These are phyloP conservation scores for Portunus trituberculatus DNA, from an alignment of 1,140 invertebrate species.

Conservation along the genomic window DNA sequence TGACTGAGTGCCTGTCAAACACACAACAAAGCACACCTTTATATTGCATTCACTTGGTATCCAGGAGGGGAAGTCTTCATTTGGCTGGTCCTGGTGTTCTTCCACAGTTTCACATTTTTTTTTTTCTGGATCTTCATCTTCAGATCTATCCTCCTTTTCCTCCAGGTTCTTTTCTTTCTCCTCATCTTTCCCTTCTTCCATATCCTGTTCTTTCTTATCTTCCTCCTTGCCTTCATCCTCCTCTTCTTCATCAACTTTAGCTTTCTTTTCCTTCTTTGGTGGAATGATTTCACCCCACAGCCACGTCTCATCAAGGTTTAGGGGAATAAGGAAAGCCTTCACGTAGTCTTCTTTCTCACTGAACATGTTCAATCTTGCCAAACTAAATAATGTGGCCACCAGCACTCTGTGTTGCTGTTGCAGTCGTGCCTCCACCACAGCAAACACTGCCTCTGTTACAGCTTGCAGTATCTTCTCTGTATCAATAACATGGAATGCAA, in stretches of 20 bases:
- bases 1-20: no score
- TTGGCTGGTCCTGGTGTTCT: neutral
- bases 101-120: neutral
- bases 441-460: constrained; percentile 42
- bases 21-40: constrained; percentile 42
- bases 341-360: constrained; percentile 42
- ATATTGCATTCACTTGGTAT: constrained; percentile 47
- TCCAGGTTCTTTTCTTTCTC: neutral
- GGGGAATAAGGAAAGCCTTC: constrained; percentile 33
- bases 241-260: constrained; percentile 15
- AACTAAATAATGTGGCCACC: constrained; percentile 53
- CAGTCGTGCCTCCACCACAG: constrained; percentile 47
- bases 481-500: no score
- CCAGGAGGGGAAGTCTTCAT: constrained; percentile 41
- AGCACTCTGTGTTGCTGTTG: constrained; percentile 50
- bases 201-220: constrained; percentile 30
- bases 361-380: constrained; percentile 41
- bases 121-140: neutral
- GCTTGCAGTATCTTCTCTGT: constrained; percentile 15
- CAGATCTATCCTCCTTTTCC: neutral
- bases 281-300: neutral
- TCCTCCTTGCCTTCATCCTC: neutral
- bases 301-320: neutral
- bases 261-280: neutral
- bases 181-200: neutral